phyloP scores from a whole-genome alignment of 2,888 invertebrate species.

The Cyrtodaria siliqua region DNA sequence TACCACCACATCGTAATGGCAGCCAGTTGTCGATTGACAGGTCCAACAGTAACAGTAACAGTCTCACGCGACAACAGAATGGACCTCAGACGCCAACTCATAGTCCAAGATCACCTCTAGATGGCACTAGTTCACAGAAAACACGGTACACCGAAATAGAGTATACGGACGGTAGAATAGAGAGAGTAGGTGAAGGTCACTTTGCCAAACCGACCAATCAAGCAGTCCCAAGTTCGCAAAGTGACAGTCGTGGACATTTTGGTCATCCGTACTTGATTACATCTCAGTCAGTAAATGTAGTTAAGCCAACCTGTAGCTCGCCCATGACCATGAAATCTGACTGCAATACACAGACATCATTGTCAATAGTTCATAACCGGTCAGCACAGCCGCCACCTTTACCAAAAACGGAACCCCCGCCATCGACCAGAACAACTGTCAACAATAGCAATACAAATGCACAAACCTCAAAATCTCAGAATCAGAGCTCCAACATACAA shows the following conservation, averaged over 20 bases:
- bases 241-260: constrained; percentile 33
- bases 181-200: constrained; percentile 70
- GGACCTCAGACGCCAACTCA: constrained; percentile 36
- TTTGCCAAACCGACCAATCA: constrained; percentile 65
- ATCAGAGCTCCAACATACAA: constrained; percentile 12
- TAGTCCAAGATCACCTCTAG: constrained; percentile 33
- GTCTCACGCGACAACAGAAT: constrained; percentile 21
- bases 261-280: constrained; percentile 60
- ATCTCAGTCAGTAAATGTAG: constrained; percentile 78
- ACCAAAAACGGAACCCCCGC: constrained; percentile 70
- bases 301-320: constrained; percentile 78
- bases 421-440: constrained; percentile 63
- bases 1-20: constrained; percentile 63
- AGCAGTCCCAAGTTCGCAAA: constrained; percentile 36
- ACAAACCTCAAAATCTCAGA: constrained; percentile 21
- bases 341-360: constrained; percentile 76
- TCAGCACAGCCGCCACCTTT: constrained; percentile 70
- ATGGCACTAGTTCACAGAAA: constrained; percentile 57
- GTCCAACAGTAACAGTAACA: constrained; percentile 18
- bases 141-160: constrained; percentile 72
- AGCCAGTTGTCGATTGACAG: constrained; percentile 26
- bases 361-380: constrained; percentile 77
- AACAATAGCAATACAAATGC: constrained; percentile 38
- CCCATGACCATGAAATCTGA: constrained; percentile 72
- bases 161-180: constrained; percentile 69